Evolutionary conservation across 64 coral and sea anemone species (phyloP).

Genomic region (Astreopora myriophthalma): DNA sequence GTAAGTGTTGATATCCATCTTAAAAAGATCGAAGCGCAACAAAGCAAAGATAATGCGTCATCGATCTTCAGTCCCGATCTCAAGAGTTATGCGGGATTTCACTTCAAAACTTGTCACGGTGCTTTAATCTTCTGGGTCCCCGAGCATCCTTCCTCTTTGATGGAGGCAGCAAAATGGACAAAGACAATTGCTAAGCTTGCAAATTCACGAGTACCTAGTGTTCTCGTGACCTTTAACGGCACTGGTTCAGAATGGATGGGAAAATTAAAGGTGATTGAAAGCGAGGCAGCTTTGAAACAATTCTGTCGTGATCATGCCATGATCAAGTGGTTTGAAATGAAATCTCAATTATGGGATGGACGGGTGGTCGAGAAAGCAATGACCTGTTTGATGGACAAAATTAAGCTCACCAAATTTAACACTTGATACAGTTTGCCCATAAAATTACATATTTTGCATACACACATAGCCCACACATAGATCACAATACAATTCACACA

Average conservation of each 20-base stretch:
- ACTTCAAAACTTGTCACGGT: slow-evolving; percentile 1
- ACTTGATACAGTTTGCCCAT: too few species aligned
- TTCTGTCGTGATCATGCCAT: slow-evolving; percentile 15
- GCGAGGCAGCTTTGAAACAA: neutral
- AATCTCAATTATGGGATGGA: slow-evolving; percentile 6
- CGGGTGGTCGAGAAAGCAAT: slow-evolving; percentile 20
- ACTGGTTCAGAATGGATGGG: slow-evolving; percentile 32
- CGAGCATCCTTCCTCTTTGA: neutral
- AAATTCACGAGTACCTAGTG: neutral
- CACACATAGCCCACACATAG: too few species aligned
- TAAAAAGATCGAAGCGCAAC: neutral
- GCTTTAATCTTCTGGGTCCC: slow-evolving; percentile 35
- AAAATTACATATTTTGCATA: too few species aligned
- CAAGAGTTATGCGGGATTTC: neutral
- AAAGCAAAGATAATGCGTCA: neutral
- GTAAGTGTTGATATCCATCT: slow-evolving; percentile 10
- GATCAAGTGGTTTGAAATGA: slow-evolving; percentile 25
- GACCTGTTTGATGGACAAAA: slow-evolving; percentile 1
- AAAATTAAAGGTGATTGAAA: slow-evolving; percentile 9
- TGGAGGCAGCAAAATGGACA: neutral
- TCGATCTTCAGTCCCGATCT: neutral
- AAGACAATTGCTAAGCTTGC: neutral
- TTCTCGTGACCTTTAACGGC: slow-evolving; percentile 16
- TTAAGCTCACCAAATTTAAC: neutral
- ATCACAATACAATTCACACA: too few species aligned